Evolutionary conservation across 2,113 vertebrate species (phyloP).

Genomic region (Hiodon tergisus): DNA sequence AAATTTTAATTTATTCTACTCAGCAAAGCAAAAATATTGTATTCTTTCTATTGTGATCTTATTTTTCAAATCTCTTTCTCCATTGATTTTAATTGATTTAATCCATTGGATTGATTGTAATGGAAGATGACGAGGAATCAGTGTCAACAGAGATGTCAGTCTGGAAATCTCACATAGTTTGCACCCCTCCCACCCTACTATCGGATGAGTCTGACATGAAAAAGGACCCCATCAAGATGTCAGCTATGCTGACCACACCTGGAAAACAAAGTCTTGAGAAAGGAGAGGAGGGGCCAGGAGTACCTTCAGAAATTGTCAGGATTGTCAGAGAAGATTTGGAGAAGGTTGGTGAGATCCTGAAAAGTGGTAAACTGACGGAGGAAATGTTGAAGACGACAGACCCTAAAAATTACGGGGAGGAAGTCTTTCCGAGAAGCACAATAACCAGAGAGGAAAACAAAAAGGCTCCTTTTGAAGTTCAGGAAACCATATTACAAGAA

Average conservation of each 20-base stretch:
- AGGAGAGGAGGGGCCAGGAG: conserved; percentile 69
- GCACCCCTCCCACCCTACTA: conserved; percentile 85
- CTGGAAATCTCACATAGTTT: conserved; percentile 86
- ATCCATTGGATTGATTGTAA: conserved; percentile 57
- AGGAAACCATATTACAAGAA: conserved; percentile 55
- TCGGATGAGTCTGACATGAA: conserved; percentile 95
- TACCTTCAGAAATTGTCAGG: conserved; percentile 74
- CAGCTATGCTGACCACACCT: conserved; percentile 71
- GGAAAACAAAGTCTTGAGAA: conserved; percentile 50
- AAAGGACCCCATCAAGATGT: conserved; percentile 84
- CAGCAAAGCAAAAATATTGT: conserved; percentile 76
- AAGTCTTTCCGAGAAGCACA: conserved; percentile 62
- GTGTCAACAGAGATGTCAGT: conserved; percentile 93
- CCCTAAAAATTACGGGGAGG: conserved; percentile 54
- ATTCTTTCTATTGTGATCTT: conserved; percentile 82
- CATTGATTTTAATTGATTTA: conserved; percentile 82
- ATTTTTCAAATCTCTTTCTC: conserved; percentile 84
- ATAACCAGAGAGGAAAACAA: conserved; percentile 64
- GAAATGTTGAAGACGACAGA: conserved; percentile 7
- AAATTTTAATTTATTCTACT: conserved; percentile 48
- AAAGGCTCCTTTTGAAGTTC: conserved; percentile 49
- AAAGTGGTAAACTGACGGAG: conserved; percentile 53
- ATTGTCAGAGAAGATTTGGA: conserved; percentile 77
- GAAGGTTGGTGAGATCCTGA: conserved; percentile 75
- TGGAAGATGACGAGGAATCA: conserved; percentile 91